Conservation (phyloP, 2,888 invertebrate genomes). For the Agonopterix alstromeriana region DNA sequence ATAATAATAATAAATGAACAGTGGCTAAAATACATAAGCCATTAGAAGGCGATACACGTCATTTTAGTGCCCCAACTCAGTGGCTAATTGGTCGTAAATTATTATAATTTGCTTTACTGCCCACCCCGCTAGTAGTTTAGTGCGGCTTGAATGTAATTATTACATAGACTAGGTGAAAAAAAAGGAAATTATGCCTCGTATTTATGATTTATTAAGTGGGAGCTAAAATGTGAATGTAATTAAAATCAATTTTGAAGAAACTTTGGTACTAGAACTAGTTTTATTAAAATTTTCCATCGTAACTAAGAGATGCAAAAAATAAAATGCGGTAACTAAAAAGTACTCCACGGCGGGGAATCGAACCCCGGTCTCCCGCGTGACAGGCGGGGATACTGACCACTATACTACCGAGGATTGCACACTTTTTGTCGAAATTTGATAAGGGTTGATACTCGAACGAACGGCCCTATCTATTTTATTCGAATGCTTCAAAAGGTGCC, state of each 20-base stretch:
- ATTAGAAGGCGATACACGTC: conserved; percentile 36
- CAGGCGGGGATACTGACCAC: conserved; percentile 73
- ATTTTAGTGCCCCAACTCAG: conserved; percentile 34
- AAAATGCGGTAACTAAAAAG: background rate
- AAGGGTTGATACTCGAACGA: too few relatives aligned
- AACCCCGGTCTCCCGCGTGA: conserved; percentile 78
- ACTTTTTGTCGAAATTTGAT: too few relatives aligned
- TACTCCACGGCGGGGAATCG: conserved; percentile 43
- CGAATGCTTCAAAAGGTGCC: too few relatives aligned
- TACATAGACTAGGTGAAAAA: conserved; percentile 17
- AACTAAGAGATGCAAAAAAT: too few relatives aligned
- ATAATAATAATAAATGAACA: conserved; percentile 42
- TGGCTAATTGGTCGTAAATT: conserved; percentile 59
- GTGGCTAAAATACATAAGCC: conserved; percentile 38
- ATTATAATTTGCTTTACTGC: conserved; percentile 51
- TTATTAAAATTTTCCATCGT: too few relatives aligned
- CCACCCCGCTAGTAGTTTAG: conserved; percentile 32
- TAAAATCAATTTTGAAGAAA: too few relatives aligned
- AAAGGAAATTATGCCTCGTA: background rate
- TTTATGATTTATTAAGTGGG: background rate
- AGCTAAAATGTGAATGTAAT: too few relatives aligned
- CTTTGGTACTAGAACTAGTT: background rate
- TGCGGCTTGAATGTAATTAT: conserved; percentile 35
- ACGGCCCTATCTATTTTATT: too few relatives aligned
- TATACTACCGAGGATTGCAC: conserved; percentile 69